phyloP scores from a whole-genome alignment of 2,113 vertebrate genomes.

The Cochlearius cochlearius region DNA sequence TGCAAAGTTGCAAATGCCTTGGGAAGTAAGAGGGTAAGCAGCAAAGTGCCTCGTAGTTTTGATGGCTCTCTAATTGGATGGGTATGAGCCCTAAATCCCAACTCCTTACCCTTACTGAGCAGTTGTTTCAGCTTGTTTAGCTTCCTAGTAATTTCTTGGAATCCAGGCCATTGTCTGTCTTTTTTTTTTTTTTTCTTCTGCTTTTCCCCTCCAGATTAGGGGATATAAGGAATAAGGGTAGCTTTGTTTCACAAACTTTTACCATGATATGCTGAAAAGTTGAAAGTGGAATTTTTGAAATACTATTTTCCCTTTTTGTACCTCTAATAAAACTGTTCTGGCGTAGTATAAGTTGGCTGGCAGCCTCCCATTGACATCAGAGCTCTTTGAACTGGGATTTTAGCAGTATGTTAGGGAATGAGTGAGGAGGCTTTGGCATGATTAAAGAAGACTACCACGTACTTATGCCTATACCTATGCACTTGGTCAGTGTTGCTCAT shows the following conservation, averaged over 20 bases:
- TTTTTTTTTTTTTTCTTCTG: too few species aligned
- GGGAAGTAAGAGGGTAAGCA: background rate
- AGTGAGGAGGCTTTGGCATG: background rate
- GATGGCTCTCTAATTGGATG: background rate
- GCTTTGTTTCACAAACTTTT: background rate
- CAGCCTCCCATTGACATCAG: background rate
- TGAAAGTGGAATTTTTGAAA: background rate
- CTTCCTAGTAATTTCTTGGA: background rate
- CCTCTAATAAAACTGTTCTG: background rate
- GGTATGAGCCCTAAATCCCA: background rate
- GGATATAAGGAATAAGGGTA: background rate
- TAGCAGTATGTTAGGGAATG: background rate
- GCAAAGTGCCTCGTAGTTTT: background rate
- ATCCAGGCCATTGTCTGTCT: too few species aligned
- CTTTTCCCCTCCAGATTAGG: background rate
- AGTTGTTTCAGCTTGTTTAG: background rate
- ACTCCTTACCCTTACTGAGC: background rate
- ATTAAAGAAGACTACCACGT: background rate
- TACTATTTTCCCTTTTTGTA: background rate
- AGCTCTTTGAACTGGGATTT: background rate
- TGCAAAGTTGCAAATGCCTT: background rate
- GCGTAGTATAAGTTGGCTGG: background rate
- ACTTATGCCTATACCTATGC: background rate
- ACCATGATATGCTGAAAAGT: background rate
- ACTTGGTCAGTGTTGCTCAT: background rate